Conservation (phyloP, 2,113 vertebrate species). For the Nothoprocta perdicaria region DNA sequence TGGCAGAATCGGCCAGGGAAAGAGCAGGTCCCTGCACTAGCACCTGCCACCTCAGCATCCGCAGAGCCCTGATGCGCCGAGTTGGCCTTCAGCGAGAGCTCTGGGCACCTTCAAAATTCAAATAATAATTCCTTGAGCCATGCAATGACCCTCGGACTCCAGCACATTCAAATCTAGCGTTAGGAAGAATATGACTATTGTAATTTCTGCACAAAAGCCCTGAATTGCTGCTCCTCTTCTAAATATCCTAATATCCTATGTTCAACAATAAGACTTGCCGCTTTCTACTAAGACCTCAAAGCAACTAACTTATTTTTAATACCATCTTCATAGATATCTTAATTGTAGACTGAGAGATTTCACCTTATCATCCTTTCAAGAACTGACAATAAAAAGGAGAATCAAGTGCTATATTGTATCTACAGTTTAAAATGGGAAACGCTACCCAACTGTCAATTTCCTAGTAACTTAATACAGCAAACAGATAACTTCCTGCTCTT, state of each 20-base stretch:
- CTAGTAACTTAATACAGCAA: neutral
- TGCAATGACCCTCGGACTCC: neutral
- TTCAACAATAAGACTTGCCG: conserved; percentile 6
- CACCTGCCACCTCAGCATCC: neutral
- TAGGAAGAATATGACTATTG: neutral
- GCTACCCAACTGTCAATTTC: neutral
- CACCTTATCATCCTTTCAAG: neutral
- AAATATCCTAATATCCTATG: neutral
- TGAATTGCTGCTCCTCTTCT: neutral
- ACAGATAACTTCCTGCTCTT: neutral
- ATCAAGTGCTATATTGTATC: neutral
- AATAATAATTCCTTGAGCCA: neutral
- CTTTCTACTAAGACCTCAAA: neutral
- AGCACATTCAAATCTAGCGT: neutral
- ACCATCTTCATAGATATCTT: neutral
- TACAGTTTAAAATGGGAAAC: neutral
- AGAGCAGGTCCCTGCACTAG: neutral
- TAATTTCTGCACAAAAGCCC: neutral
- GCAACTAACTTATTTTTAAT: neutral
- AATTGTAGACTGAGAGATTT: neutral
- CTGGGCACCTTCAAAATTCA: neutral
- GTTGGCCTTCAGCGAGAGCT: neutral
- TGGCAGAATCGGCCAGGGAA: neutral
- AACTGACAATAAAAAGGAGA: neutral
- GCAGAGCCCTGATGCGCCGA: neutral